Evolutionary conservation across 2,888 invertebrate species (phyloP).

Genomic region (Yponomeuta malinellus): DNA sequence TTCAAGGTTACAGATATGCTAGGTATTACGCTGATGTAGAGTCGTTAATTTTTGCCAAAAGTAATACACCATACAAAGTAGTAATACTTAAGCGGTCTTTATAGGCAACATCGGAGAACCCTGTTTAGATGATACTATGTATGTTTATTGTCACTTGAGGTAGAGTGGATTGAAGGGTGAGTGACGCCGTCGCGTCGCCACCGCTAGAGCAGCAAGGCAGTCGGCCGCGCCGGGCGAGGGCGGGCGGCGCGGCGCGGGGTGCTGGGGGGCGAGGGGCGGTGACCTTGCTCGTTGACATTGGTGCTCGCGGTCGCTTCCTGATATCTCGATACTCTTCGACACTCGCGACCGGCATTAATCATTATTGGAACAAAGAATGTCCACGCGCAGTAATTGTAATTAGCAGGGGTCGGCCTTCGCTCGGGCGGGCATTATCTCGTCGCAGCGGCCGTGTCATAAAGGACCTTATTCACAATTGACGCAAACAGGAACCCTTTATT

Average conservation of each 20-base stretch:
- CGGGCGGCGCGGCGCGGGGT: slow-evolving; percentile 22
- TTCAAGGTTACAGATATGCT: slow-evolving; percentile 48
- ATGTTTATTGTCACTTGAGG: not conserved
- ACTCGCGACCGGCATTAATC: slow-evolving; percentile 64
- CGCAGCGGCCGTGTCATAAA: slow-evolving; percentile 58
- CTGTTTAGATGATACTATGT: not conserved
- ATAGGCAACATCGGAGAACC: too few relatives aligned
- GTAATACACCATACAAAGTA: not conserved
- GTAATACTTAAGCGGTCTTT: too few relatives aligned
- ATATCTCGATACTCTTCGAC: slow-evolving; percentile 68
- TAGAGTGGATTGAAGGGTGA: slow-evolving; percentile 10
- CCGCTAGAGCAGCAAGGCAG: slow-evolving; percentile 22
- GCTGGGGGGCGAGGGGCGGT: slow-evolving; percentile 22
- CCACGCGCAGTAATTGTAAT: slow-evolving; percentile 74
- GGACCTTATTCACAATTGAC: slow-evolving; percentile 46
- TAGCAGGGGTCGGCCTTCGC: slow-evolving; percentile 61
- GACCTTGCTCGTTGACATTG: slow-evolving; percentile 67
- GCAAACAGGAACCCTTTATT: slow-evolving; percentile 59
- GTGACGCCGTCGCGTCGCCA: slow-evolving; percentile 14
- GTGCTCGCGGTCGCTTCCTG: slow-evolving; percentile 68
- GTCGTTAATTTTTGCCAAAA: not conserved
- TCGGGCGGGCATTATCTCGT: slow-evolving; percentile 50
- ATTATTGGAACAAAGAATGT: slow-evolving; percentile 75
- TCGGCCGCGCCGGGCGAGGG: slow-evolving; percentile 21
- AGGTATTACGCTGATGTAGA: slow-evolving; percentile 2